Percentiles rank a stretch among this genome's conserved stretches.
These are phyloP conservation scores for Eurosta solidaginis DNA, from an alignment of 1,140 invertebrate genomes.

Conservation along the genomic window DNA sequence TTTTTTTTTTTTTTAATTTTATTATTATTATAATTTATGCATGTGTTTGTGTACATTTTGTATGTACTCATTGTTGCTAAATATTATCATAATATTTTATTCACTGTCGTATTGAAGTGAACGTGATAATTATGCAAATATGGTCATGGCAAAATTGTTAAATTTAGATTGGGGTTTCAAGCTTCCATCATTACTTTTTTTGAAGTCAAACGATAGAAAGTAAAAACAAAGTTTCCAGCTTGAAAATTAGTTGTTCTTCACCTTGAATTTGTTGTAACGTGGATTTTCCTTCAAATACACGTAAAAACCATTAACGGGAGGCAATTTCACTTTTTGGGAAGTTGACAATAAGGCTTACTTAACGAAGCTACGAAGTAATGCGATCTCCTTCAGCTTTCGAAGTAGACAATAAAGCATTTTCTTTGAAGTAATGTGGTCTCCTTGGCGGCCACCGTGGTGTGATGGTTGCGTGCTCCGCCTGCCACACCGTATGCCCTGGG, in stretches of 20 bases:
- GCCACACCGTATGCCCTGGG: too few species aligned
- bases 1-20: too few species aligned
- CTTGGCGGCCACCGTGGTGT: too few species aligned
- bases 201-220: background rate
- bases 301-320: too few species aligned
- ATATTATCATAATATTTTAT: background rate
- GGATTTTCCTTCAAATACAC: background rate
- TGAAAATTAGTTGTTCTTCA: background rate
- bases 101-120: background rate
- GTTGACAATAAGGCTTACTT: too few species aligned
- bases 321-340: too few species aligned
- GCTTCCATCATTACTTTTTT: background rate
- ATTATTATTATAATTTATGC: background rate
- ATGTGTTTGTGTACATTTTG: background rate
- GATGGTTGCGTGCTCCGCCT: too few species aligned
- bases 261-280: background rate
- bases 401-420: too few species aligned
- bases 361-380: too few species aligned
- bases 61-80: background rate
- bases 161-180: background rate
- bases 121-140: constrained; percentile 13
- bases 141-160: background rate
- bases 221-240: background rate
- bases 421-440: too few species aligned
- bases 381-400: too few species aligned